Conservation (phyloP, 2,113 vertebrate species). For the Chrysemys picta region DNA sequence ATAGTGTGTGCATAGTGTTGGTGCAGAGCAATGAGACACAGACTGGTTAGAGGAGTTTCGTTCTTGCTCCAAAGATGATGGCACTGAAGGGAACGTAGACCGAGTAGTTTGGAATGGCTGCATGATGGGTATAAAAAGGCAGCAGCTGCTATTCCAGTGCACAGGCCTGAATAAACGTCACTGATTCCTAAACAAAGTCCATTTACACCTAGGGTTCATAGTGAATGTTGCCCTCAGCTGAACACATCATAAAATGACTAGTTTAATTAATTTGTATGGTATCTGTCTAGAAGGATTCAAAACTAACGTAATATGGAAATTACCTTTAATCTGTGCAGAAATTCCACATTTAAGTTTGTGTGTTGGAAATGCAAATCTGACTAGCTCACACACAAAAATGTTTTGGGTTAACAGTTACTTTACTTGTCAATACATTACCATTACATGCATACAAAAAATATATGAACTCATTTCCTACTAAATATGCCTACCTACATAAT, state of each 20-base stretch:
- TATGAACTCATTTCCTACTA: accelerated
- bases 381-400: background rate
- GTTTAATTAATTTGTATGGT: background rate
- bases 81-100: background rate
- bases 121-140: background rate
- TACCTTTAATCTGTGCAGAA: background rate
- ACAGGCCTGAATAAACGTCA: background rate
- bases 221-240: background rate
- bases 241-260: background rate
- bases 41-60: background rate
- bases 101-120: background rate
- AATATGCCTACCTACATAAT: background rate
- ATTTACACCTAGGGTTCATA: background rate
- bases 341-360: background rate
- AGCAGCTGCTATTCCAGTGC: background rate
- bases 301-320: background rate
- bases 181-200: background rate
- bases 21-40: background rate
- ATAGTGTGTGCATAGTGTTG: background rate
- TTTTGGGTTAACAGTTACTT: background rate
- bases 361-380: background rate
- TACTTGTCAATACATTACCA: background rate
- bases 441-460: background rate
- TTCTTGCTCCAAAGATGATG: background rate
- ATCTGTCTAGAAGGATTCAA: background rate